Evolutionary conservation across 1,140 invertebrate species (phyloP), one percentile per base, ranked within the genome.

Genomic region (Leptonema lineaticorne): DNA sequence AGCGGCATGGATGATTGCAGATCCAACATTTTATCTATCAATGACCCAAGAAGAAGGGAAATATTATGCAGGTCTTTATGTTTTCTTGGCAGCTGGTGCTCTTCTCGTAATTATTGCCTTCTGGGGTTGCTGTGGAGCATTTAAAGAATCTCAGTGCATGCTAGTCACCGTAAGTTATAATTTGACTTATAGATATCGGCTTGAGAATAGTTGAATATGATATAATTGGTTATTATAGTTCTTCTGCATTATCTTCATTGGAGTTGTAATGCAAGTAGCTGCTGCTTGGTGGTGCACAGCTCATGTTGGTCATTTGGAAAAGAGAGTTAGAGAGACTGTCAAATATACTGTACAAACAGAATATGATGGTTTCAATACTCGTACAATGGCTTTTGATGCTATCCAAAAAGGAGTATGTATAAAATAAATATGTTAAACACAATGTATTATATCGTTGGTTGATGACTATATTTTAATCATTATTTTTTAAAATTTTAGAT

Each of bases 81-180:
- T 94, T 57, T 81, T 95, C 67, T 84, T 97, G 68, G 87, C 85
- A 5, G 85, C 90, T 62, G 95, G 95, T 2, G 78, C 87, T 37
- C 76, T 97, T 30, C 90, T 97, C 75, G 87, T 95, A 70, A 76
- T 93, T 45, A 88, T 96, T 22, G 91, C 93, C 0, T 92, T 97
- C 79, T 85, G 96, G 28, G 96, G 95, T 60, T 97, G 94, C 77
- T 95, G 92, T 78, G 95, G 95, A 24, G 92, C 94, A 9, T 87
- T 92, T 59, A 87, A 88, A 71, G 93, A 96, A 79, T 94, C 89
- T 67, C 91, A 91, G 74, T 94, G 92, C 78, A 88, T 96, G 85
- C 85, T 98, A 8, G 86, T 92, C 67, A 86, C 90, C 74, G 91
- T 93, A 79, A 53, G 50, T 53, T 14, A 22, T 50, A 88, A 82